Conservation (phyloP, 2,888 invertebrate genomes). For the Sialis lutaria region DNA sequence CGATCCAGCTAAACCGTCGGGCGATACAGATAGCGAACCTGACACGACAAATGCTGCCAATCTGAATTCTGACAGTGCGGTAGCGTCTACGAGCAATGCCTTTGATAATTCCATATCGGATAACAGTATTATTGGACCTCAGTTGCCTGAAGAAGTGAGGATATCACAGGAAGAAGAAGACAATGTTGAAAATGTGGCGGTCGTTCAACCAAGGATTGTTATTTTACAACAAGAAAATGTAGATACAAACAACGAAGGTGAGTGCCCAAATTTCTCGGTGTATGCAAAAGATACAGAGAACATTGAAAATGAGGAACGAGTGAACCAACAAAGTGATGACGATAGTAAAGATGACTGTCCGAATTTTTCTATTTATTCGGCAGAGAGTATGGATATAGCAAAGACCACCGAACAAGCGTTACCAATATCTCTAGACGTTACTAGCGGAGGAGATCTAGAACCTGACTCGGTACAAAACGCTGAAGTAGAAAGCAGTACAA, state of each 20-base stretch:
- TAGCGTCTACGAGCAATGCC: conserved; percentile 12
- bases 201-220: conserved; percentile 1
- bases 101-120: too few relatives aligned
- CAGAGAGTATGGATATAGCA: conserved; percentile 59
- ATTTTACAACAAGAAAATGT: conserved; percentile 16
- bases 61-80: conserved; percentile 14
- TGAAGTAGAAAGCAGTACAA: conserved; percentile 25
- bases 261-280: conserved; percentile 72
- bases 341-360: conserved; percentile 55
- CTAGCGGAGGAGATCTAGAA: conserved; percentile 2
- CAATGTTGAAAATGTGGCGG: conserved; percentile 2
- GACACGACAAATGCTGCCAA: conserved; percentile 6
- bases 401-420: conserved; percentile 27
- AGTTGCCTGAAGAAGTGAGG: conserved; percentile 2
- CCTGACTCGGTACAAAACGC: conserved; percentile 6
- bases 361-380: conserved; percentile 72
- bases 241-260: conserved; percentile 26
- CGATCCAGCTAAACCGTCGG: conserved; percentile 35
- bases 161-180: conserved; percentile 4
- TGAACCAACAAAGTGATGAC: conserved; percentile 24
- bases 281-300: conserved; percentile 54
- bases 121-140: conserved; percentile 4
- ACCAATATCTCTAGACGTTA: not conserved
- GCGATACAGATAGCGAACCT: conserved; percentile 16
- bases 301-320: not conserved